Evolutionary conservation across 2,888 invertebrate genomes (phyloP).

Genomic region (Mycogona germanica): DNA sequence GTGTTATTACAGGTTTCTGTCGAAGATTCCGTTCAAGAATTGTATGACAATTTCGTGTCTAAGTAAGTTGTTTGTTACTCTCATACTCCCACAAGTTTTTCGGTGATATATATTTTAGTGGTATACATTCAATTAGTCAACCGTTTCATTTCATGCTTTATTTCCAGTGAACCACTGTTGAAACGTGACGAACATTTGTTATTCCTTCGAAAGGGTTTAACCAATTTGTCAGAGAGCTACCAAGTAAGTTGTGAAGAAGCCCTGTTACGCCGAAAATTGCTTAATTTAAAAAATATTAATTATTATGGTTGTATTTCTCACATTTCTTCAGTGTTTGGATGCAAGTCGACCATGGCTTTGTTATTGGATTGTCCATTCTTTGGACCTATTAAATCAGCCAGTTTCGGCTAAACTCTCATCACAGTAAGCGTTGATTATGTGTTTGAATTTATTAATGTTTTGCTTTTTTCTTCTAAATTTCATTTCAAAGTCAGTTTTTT

Average conservation of each 20-base stretch:
- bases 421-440: slow-evolving; percentile 26
- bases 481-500: too few relatives aligned
- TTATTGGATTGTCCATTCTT: slow-evolving; percentile 91
- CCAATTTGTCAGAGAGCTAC: slow-evolving; percentile 53
- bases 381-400: slow-evolving; percentile 58
- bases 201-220: slow-evolving; percentile 54
- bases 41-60: slow-evolving; percentile 2
- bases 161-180: slow-evolving; percentile 39
- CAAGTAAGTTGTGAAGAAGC: slow-evolving; percentile 38
- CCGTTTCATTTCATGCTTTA: neutral
- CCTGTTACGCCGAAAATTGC: slow-evolving; percentile 14
- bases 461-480: too few relatives aligned
- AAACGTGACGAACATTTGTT: slow-evolving; percentile 49
- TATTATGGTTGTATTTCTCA: slow-evolving; percentile 15
- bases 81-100: neutral
- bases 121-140: neutral
- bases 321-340: slow-evolving; percentile 55
- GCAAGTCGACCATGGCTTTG: slow-evolving; percentile 93
- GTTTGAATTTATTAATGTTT: neutral
- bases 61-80: neutral
- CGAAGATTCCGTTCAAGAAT: slow-evolving; percentile 4
- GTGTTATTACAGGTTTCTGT: slow-evolving; percentile 1
- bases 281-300: neutral
- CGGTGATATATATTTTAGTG: neutral
- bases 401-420: slow-evolving; percentile 40